These are phyloP conservation scores for Chascanopsetta lugubris DNA, from an alignment of 2,113 vertebrate species.

Conservation along the genomic window DNA sequence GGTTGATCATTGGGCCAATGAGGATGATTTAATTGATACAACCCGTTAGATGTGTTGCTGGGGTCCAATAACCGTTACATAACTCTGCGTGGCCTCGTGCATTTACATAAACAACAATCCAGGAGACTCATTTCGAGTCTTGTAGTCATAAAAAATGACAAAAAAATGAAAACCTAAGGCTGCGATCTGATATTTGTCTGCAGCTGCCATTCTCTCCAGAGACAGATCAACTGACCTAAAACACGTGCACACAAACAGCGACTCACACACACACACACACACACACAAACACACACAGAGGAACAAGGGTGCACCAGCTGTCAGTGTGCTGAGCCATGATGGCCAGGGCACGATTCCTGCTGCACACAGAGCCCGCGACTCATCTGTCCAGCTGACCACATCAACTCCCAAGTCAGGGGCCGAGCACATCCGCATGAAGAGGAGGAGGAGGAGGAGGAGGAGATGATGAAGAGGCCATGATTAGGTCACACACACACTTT, in stretches of 20 bases:
- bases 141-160: slow-evolving; percentile 1
- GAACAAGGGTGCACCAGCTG: slow-evolving; percentile 69
- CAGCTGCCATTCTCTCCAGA: slow-evolving; percentile 59
- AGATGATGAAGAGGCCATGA: slow-evolving; percentile 21
- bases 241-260: slow-evolving; percentile 2
- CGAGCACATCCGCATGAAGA: slow-evolving; percentile 13
- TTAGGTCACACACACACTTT: background rate
- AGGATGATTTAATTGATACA: slow-evolving; percentile 57
- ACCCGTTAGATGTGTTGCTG: slow-evolving; percentile 29
- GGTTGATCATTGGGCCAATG: slow-evolving; percentile 50
- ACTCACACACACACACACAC: slow-evolving; percentile 21
- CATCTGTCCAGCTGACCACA: slow-evolving; percentile 68
- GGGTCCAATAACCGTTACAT: background rate
- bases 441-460: slow-evolving; percentile 6
- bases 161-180: background rate
- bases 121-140: background rate
- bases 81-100: background rate
- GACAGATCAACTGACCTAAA: slow-evolving; percentile 39
- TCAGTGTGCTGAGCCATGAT: slow-evolving; percentile 70
- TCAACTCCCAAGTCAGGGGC: slow-evolving; percentile 50
- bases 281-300: slow-evolving; percentile 36
- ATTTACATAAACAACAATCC: background rate
- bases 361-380: slow-evolving; percentile 55
- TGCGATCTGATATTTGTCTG: slow-evolving; percentile 47
- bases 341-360: slow-evolving; percentile 57